Percentiles rank a stretch among this genome's conserved stretches.
Evolutionary conservation across 2,888 invertebrate species (phyloP).

Genomic region (Xylota sylvarum): DNA sequence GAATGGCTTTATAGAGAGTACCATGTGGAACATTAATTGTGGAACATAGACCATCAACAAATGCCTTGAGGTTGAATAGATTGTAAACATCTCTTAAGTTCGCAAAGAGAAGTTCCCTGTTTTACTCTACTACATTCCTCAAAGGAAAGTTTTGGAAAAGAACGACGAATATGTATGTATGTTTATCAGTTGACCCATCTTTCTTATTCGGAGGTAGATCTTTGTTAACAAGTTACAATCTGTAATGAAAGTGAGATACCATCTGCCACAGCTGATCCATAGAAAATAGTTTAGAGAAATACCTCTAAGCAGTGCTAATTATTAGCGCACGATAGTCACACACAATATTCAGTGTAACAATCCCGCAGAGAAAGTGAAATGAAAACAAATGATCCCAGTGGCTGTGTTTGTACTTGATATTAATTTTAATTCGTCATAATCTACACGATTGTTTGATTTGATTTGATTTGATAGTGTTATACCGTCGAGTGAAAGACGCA

Average conservation of each 20-base stretch:
- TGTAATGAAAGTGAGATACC: neutral
- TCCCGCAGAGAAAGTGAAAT: slow-evolving; percentile 69
- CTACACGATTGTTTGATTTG: slow-evolving; percentile 13
- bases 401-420: slow-evolving; percentile 46
- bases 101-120: too few species aligned
- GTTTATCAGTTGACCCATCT: too few species aligned
- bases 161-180: too few species aligned
- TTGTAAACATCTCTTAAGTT: too few species aligned
- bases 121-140: too few species aligned
- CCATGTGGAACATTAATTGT: too few species aligned
- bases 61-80: too few species aligned
- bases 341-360: slow-evolving; percentile 42
- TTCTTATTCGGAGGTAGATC: too few species aligned
- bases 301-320: slow-evolving; percentile 64
- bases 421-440: slow-evolving; percentile 48
- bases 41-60: too few species aligned
- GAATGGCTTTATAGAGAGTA: too few species aligned
- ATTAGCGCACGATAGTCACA: slow-evolving; percentile 57
- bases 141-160: too few species aligned
- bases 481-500: neutral
- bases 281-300: slow-evolving; percentile 52
- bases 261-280: neutral
- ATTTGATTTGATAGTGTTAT: neutral
- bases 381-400: slow-evolving; percentile 40
- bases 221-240: too few species aligned